Conservation (phyloP, 2,797 vertebrate species). For the Danio choprae region DNA sequence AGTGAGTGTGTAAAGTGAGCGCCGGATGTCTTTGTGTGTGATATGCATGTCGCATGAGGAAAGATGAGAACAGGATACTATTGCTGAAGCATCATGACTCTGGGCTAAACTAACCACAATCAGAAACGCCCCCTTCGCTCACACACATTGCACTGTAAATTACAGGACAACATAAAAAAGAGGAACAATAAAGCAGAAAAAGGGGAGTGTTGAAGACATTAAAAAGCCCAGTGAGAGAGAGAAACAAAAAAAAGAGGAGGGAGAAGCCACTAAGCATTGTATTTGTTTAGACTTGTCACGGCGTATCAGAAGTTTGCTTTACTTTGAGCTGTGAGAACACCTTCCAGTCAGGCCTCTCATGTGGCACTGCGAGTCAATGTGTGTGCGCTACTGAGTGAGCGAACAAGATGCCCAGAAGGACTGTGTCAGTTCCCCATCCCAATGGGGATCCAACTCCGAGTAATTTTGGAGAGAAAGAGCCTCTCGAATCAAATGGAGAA, state of each 20-base stretch:
- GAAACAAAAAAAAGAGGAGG: conserved; percentile 14
- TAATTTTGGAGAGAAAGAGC: conserved; percentile 62
- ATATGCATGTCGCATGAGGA: background rate
- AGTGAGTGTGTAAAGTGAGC: conserved; percentile 18
- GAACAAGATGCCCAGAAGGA: conserved; percentile 80
- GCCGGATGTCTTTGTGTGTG: background rate
- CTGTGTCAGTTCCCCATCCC: conserved; percentile 42
- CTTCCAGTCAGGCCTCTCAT: conserved; percentile 39
- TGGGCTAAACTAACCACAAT: background rate
- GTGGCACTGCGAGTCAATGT: conserved; percentile 27
- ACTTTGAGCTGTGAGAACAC: conserved; percentile 43
- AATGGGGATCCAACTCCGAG: conserved; percentile 63
- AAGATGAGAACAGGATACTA: conserved; percentile 2
- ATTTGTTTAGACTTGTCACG: conserved; percentile 45
- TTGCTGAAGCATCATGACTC: conserved; percentile 29
- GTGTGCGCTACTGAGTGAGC: conserved; percentile 20
- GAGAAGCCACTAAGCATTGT: background rate
- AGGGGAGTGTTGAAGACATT: conserved; percentile 39
- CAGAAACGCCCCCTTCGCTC: background rate
- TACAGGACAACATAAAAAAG: conserved; percentile 38
- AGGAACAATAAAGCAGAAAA: conserved; percentile 9
- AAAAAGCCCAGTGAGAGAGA: background rate
- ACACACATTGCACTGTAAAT: background rate
- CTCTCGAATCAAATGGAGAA: conserved; percentile 59
- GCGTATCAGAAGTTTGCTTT: conserved; percentile 47